Conservation (phyloP, 2,113 vertebrate species). For the Gadus macrocephalus region DNA sequence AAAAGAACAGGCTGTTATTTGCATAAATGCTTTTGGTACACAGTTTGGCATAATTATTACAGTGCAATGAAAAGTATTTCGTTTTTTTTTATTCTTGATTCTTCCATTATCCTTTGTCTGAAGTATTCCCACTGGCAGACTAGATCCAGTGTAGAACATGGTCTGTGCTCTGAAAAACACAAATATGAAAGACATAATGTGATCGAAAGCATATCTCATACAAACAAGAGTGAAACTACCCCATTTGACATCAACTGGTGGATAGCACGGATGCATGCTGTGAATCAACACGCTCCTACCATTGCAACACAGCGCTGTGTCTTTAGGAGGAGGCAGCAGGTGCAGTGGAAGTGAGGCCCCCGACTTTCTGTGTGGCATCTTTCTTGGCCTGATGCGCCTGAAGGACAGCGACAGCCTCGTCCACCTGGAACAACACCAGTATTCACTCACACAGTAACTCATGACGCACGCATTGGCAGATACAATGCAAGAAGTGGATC, state of each 20-base stretch:
- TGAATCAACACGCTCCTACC: constrained; percentile 22
- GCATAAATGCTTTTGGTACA: constrained; percentile 44
- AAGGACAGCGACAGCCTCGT: constrained; percentile 94
- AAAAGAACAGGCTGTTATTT: constrained; percentile 29
- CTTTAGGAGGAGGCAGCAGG: constrained; percentile 86
- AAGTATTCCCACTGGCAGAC: too few relatives aligned
- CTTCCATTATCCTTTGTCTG: constrained; percentile 29
- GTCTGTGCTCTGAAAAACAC: not conserved
- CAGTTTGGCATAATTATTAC: constrained; percentile 52
- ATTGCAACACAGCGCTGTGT: constrained; percentile 10
- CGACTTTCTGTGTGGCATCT: constrained; percentile 95
- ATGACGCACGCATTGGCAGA: not conserved
- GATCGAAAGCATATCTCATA: too few relatives aligned
- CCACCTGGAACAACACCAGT: constrained; percentile 73
- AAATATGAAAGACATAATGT: too few relatives aligned
- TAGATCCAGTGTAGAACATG: not conserved
- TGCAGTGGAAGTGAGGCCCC: constrained; percentile 80
- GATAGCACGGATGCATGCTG: too few relatives aligned
- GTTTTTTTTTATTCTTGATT: constrained; percentile 42
- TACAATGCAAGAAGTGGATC: not conserved
- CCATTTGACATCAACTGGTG: too few relatives aligned
- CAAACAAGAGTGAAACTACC: too few relatives aligned
- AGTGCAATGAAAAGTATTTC: constrained; percentile 60
- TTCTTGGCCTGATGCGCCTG: constrained; percentile 99
- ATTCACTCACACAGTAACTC: not conserved